A percentile compares a stretch with the other conserved stretches of the same genome.
Evolutionary conservation across 2,888 invertebrate species (phyloP).

Genomic region (Meloe dianella): DNA sequence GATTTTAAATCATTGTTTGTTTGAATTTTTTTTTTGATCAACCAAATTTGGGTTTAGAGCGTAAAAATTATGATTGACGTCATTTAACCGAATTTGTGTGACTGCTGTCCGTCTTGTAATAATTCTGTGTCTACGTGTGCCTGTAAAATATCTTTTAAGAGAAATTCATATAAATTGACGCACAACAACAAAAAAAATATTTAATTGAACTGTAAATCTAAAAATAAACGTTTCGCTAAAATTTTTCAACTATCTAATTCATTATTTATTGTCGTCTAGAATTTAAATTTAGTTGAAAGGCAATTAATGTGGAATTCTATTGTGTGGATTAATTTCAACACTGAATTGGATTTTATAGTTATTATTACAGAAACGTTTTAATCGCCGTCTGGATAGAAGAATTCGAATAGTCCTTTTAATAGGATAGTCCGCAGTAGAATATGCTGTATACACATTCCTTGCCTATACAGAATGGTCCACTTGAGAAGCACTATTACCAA

Average conservation of each 20-base stretch:
- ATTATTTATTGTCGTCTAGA: neutral
- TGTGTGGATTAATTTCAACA: neutral
- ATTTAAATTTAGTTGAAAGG: neutral
- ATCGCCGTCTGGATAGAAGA: too few relatives aligned
- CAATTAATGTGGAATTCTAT: neutral
- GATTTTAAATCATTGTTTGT: neutral
- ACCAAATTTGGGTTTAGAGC: neutral
- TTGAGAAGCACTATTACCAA: too few relatives aligned
- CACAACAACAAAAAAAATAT: neutral
- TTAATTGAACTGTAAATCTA: constrained; percentile 6
- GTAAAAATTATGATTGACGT: neutral
- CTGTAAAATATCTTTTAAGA: neutral
- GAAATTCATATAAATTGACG: neutral
- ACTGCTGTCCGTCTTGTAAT: neutral
- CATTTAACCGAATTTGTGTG: neutral
- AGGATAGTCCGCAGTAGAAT: too few relatives aligned
- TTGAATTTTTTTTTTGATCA: neutral
- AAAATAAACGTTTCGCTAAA: neutral
- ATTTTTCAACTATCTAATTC: too few relatives aligned
- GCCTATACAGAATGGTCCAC: too few relatives aligned
- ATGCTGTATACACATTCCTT: too few relatives aligned
- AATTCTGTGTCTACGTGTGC: neutral
- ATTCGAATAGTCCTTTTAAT: too few relatives aligned
- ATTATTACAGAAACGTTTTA: neutral
- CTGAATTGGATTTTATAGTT: neutral